Base-by-base conservation (phyloP, 2,888 invertebrate genomes). In the Argyresthia albistria region DNA sequence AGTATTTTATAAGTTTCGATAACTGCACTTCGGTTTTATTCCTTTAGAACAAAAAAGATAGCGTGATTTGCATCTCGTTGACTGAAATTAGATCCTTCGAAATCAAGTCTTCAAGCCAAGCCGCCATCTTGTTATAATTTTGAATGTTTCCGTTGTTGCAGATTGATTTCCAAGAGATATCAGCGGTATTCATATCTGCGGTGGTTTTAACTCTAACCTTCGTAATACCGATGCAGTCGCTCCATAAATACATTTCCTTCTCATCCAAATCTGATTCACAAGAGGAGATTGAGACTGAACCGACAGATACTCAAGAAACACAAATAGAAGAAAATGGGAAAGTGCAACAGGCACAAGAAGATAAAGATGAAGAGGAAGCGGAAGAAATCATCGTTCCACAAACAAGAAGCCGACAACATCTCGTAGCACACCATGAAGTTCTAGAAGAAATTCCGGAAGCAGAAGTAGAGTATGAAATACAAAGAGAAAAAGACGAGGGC, bases 181-280 rank as follows among this genome's bases (percentile, higher is more conserved):
- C 70, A 10, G 63, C 73, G 25, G 90, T 92, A 54, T 55, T 91
- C 43, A 48, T 84, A 14, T 72, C 87, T 48, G 90, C 92, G 0
- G 67, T 80, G 11, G 56, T 90, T 46, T 60, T 92, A 55, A 91
- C 92, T 0, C 64, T 93, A 52, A 80, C 92, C 42, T 89, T 93
- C 54, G 90, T 93, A 61, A 87, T 91, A 59, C 93, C 93, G 3
- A 90, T 92, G 79, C 92, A 92, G 61, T 76, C 78, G 4, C 53
- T 86, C 8, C 77, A 79, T 36, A 83, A 80, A 68, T 43, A 74
- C 11, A 69, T 78, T 50, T 61, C 62, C 1, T 73, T 71, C 50
- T 55, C 58, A 59, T 35, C 53, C 48, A 54, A 55, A 7, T 55
- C 60, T 35, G 51, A 59, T 37, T 43, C 55, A 37, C 57, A 61